Evolutionary conservation across 2,888 invertebrate genomes (phyloP).

Genomic region (Chrysina gloriosa): DNA sequence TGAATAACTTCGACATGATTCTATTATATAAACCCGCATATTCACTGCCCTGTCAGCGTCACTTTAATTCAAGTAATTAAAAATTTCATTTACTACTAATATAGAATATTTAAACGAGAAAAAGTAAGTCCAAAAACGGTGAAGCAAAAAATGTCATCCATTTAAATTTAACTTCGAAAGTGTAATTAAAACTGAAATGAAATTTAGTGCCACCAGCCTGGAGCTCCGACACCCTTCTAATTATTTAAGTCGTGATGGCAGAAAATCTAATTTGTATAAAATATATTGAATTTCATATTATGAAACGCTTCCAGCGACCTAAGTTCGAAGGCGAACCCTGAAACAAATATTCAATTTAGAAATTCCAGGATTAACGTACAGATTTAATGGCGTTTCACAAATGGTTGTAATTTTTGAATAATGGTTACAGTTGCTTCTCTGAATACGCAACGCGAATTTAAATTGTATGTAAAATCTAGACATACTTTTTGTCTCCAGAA

Average conservation of each 20-base stretch:
- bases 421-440: no score
- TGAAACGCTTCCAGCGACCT: constrained; percentile 1
- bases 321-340: not conserved
- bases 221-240: constrained; percentile 50
- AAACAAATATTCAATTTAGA: constrained; percentile 24
- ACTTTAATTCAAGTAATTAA: not conserved
- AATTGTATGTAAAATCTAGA: no score
- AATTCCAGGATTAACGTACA: not conserved
- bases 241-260: constrained; percentile 50
- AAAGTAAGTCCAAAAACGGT: constrained; percentile 1
- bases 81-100: not conserved
- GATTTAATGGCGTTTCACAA: not conserved
- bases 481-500: no score
- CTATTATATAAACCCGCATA: not conserved
- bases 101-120: not conserved
- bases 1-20: not conserved
- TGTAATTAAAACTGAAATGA: constrained; percentile 40
- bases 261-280: constrained; percentile 54
- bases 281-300: constrained; percentile 53
- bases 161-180: constrained; percentile 33
- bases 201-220: constrained; percentile 36
- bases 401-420: not conserved
- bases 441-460: no score
- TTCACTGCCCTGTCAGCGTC: not conserved
- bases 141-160: constrained; percentile 31